These are phyloP conservation scores for Lagenorhynchus albirostris DNA, from an alignment of 2,113 vertebrate genomes.

Conservation along the genomic window DNA sequence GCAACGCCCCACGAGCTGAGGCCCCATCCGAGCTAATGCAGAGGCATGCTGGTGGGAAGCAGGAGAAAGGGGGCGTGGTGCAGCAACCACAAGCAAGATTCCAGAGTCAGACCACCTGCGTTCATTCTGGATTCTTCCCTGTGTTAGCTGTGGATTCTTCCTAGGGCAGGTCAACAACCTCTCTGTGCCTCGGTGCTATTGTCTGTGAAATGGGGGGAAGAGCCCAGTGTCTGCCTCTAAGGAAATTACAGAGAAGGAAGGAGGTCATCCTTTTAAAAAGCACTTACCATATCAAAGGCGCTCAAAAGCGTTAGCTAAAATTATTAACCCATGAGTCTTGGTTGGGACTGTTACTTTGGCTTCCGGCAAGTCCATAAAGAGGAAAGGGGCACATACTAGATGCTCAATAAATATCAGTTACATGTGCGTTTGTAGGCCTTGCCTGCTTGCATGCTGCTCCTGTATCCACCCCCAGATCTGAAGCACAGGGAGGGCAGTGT, in stretches of 20 bases:
- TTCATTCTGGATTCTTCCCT: background rate
- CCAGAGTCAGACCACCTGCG: background rate
- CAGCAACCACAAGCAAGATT: background rate
- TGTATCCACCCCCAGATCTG: background rate
- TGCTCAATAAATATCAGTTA: background rate
- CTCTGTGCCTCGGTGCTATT: background rate
- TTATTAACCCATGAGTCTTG: background rate
- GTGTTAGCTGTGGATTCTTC: background rate
- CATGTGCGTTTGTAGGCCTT: fast-evolving
- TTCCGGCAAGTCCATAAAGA: background rate
- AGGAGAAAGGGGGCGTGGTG: fast-evolving
- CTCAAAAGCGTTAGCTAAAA: background rate
- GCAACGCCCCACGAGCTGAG: background rate
- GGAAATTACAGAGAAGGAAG: background rate
- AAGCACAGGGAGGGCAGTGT: fast-evolving
- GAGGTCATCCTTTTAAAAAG: background rate
- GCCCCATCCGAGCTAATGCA: background rate
- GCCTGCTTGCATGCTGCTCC: background rate
- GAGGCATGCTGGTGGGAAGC: background rate
- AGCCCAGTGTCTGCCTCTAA: background rate
- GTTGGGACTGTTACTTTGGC: background rate
- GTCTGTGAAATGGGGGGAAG: background rate
- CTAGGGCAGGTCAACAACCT: background rate
- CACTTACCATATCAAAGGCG: background rate
- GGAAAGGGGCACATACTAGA: background rate